Evolutionary conservation across 2,888 invertebrate species (phyloP), one percentile per base, ranked within the genome.

Genomic region (Lycaena phlaeas): DNA sequence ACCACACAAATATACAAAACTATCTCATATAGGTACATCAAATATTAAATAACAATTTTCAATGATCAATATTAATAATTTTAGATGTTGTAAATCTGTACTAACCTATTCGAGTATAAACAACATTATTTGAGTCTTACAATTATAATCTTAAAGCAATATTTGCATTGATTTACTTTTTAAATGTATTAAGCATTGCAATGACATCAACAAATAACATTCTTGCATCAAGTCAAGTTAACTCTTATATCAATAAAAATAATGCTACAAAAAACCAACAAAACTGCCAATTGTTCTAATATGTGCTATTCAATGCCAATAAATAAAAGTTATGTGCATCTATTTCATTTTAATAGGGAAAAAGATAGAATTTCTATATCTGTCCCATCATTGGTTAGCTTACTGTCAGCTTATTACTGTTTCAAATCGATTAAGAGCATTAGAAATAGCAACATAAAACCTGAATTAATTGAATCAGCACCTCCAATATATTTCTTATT

Each of bases 81-180:
- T 22, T 22, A 2, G 22, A 22, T 39, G 6, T 25, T 12, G 15
- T n/a, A 14, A 17, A 17, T 11, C 15, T 27, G 17, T 7, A 14
- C 28, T 39, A 39, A 31, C 14, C 40, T 44, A 46, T 44, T 40
- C 42, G 44, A 46, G 42, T 42, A 43, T 28, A 43, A 38, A 36
- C 31, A 40, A 36, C 17, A 36, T 37, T 28, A 31, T n/a, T n/a
- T 42, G 36, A 39, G 14, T 34, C 34, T n/a, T 42, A 39, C 36
- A 31, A 15, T 27, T 17, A 18, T 27, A 36, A 22, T 25, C 27
- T 46, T 43, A 46, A 46, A 45, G 42, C 45, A 38, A 28, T 12
- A 38, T 30, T 43, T 40, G 42, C 45, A 43, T 45, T 40, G 42
- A 42, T 40, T 12, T 40, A 31, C 11, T 31, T 30, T n/a, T n/a